Base-by-base conservation (phyloP, 2,113 vertebrate genomes). In the Lonchura striata region DNA sequence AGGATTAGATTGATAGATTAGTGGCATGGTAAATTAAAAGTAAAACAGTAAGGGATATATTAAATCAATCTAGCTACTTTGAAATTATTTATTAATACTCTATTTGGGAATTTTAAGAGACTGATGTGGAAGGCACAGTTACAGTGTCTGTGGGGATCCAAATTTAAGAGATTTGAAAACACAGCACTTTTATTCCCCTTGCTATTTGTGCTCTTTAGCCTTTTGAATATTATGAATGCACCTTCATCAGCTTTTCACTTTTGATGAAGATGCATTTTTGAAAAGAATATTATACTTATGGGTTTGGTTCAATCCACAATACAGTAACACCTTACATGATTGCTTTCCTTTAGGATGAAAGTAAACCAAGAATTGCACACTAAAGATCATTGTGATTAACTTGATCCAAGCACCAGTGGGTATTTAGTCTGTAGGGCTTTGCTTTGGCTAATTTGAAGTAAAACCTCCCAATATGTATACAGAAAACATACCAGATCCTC, bases 1-100 rank as follows among this genome's bases (percentile, higher is more conserved):
- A 93, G 91, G 90, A 93, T 94, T 96, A 94, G 93, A 95, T 90
- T 96, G 94, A 95, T 90, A 96, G 94, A 97, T 96, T 95, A 96
- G 93, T 94, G 85, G 75, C 88, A 96, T 52, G 44, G 85, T 90
- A 96, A 97, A 97, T 97, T 96, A 96, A 91, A 96, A 96, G 64
- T 80, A 88, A 91, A 92, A 94, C 42, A 85, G 85, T 91, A 93
- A 95, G 59, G 42, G 82, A 90, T 93, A 86, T 87, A 94, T 90
- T 94, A 93, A 92, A 94, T 93, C 93, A 94, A 90, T 91, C 80
- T 88, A 94, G 46, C 42, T 85, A 92, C 78, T 79, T 85, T 94
- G 61, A 94, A 95, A 96, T 94, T 82, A 53, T 95, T 95, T 95
- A 89, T 87, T 96, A 89, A 87, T 77, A 90, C 42, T 90, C 89